Base-by-base conservation (phyloP, 2,888 invertebrate species). In the Chromoteleia sp. region DNA sequence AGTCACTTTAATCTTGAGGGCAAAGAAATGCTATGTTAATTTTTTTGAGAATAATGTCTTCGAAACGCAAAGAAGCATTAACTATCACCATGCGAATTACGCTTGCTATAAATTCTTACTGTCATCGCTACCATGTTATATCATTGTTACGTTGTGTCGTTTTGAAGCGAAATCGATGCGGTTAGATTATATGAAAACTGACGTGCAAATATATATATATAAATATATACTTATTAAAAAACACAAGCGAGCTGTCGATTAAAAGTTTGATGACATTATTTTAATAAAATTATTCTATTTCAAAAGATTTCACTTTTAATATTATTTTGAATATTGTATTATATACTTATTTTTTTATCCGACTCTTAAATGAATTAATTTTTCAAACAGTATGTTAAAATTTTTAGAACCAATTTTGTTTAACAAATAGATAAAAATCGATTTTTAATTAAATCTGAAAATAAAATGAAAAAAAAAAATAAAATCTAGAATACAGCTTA, bases 141-240 rank as follows among this genome's bases (percentile, higher is more conserved):
- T 80, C 70, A 75, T 75, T 74, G 80, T 80, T 80, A 80, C 41
- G 63, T 75, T 80, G 48, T 68, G 56, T 63, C 56, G 65, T 75
- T 75, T 63, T 59, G 41, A 70, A 65, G 50, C 36, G 56, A 70
- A 63, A 63, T 80, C 65, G 56, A 65, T 65, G 52, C 70, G 70
- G 65, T 71, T 75, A 80, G 50, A 70, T 65, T 70, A 63, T 75
- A 68, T 67, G 67, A 78, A 71, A 70, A 43, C 45, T 67, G 67
- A 45, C 54, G 50, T 68, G 61, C 36, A 74, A 68, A 68, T 71
- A 67, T 70, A 67, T 61, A 67, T 70, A 59, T 59, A 67, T 61
- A 45, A 14, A 63, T 63, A 63, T 74, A 68, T 73, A 79, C 25
- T 17, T 71, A 73, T 43, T 43, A 25, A 29, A 43, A 41, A 45